Evolutionary conservation across 53 echinoderm and acorn worm genomes (phyloP).

Genomic region (Henricia sp.): DNA sequence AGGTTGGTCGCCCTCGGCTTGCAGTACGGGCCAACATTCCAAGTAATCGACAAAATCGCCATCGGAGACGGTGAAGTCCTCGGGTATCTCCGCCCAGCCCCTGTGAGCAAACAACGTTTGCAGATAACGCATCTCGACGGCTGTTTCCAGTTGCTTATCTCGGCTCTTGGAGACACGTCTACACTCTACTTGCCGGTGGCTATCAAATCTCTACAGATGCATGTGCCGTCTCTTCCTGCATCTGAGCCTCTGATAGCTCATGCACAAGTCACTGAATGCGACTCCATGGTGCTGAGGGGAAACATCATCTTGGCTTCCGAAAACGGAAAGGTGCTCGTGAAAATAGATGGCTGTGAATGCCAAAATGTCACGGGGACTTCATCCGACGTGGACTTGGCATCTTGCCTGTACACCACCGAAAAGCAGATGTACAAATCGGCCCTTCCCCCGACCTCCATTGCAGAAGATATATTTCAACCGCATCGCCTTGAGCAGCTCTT

Average conservation of each 20-base stretch:
- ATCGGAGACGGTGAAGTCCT: conserved; percentile 79
- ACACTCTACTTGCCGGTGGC: conserved; percentile 68
- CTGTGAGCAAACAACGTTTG: conserved; percentile 76
- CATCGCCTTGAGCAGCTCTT: conserved; percentile 49
- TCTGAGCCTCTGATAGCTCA: conserved; percentile 65
- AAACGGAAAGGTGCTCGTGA: conserved; percentile 67
- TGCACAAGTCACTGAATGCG: conserved; percentile 63
- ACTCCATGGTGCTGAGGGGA: conserved; percentile 61
- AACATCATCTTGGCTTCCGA: conserved; percentile 53
- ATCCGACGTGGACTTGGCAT: conserved; percentile 50
- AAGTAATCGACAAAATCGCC: conserved; percentile 65
- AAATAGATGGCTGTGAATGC: conserved; percentile 62
- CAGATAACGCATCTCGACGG: conserved; percentile 78
- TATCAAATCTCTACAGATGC: conserved; percentile 70
- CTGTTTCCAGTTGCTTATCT: conserved; percentile 77
- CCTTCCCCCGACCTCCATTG: conserved; percentile 62
- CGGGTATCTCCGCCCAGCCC: conserved; percentile 48
- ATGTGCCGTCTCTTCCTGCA: conserved; percentile 63
- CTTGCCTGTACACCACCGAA: conserved; percentile 74
- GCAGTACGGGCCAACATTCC: conserved; percentile 74
- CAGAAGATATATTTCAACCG: conserved; percentile 64
- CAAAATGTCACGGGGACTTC: conserved; percentile 39
- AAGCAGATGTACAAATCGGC: conserved; percentile 65
- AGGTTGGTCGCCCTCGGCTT: conserved; percentile 63
- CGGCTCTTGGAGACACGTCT: conserved; percentile 38